Evolutionary conservation across 2,113 vertebrate genomes (phyloP).

Genomic region (Oophaga pumilio): DNA sequence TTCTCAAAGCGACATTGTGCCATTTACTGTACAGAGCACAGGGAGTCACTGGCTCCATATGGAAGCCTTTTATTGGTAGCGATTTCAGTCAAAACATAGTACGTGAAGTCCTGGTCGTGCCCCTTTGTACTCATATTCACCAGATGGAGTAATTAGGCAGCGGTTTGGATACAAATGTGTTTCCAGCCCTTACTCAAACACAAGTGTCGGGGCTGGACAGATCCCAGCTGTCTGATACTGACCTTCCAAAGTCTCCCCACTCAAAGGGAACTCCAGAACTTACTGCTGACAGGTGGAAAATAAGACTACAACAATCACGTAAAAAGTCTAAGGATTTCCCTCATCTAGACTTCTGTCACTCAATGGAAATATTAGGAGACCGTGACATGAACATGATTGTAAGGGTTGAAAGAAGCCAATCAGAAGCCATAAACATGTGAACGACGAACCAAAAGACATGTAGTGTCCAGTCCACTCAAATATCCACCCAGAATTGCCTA

Average conservation of each 20-base stretch:
- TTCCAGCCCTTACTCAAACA: conserved; percentile 9
- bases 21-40: conserved; percentile 30
- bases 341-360: background rate
- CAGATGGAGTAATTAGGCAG: conserved; percentile 36
- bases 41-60: conserved; percentile 20
- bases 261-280: conserved; percentile 8
- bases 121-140: conserved; percentile 25
- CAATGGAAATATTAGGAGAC: no score
- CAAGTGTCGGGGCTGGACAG: background rate
- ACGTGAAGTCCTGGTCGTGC: conserved; percentile 28
- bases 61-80: conserved; percentile 43
- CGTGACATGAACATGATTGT: background rate
- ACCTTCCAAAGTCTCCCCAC: background rate
- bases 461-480: no score
- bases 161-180: conserved; percentile 3
- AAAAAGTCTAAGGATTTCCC: background rate
- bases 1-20: background rate
- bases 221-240: conserved; percentile 22
- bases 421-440: no score
- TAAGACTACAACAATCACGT: background rate
- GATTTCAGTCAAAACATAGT: conserved; percentile 31
- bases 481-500: background rate
- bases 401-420: background rate
- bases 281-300: conserved; percentile 20
- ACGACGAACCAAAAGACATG: no score